These are phyloP conservation scores for Hydractinia symbiolongicarpus DNA, from an alignment of 30 jellyfish, hydroid and myxozoan species.

Conservation along the genomic window DNA sequence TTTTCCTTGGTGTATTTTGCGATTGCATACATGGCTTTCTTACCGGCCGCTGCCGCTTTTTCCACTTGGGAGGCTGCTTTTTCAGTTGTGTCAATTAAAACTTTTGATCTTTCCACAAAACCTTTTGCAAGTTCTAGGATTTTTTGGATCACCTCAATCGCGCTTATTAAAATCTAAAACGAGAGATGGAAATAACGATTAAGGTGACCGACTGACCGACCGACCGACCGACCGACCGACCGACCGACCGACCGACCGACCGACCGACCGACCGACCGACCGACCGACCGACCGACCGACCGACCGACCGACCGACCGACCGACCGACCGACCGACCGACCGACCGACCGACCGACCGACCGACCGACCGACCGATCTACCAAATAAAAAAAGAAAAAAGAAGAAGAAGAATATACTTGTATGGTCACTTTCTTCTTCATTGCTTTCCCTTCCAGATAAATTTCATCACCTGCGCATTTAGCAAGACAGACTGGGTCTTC, in stretches of 20 bases:
- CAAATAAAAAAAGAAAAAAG: neutral
- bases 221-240: too few species aligned
- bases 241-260: too few species aligned
- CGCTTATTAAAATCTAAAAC: conserved; percentile 56
- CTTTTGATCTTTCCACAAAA: conserved; percentile 44
- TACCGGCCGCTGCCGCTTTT: conserved; percentile 56
- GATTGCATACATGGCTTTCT: conserved; percentile 36
- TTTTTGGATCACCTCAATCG: conserved; percentile 37
- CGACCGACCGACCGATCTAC: too few species aligned
- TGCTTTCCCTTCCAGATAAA: conserved; percentile 50
- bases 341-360: too few species aligned
- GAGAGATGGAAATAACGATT: too few species aligned
- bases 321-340: too few species aligned
- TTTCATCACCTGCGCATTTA: conserved; percentile 66
- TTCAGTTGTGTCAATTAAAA: conserved; percentile 33
- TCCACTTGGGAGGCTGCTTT: conserved; percentile 47
- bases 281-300: too few species aligned
- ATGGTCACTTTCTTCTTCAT: conserved; percentile 47
- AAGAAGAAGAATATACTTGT: conserved; percentile 34
- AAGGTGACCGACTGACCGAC: too few species aligned
- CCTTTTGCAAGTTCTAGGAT: conserved; percentile 41
- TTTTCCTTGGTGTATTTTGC: conserved; percentile 31
- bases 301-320: too few species aligned
- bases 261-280: too few species aligned
- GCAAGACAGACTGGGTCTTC: conserved; percentile 69